Conservation (phyloP, 2,888 invertebrate genomes). For the Xylophagus ater region DNA sequence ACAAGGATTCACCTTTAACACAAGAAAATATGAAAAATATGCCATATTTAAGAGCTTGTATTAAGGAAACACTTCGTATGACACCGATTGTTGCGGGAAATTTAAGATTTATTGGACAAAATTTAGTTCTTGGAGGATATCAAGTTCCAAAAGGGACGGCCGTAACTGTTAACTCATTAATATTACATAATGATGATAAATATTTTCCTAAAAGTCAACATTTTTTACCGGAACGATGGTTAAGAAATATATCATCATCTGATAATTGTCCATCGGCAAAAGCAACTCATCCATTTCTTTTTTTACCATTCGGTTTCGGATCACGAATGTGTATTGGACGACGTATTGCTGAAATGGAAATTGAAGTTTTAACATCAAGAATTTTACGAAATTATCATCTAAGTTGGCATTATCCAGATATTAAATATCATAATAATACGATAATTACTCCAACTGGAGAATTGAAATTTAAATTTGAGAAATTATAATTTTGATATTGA, state of each 20-base stretch:
- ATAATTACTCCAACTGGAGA: conserved; percentile 33
- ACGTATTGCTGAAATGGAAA: conserved; percentile 62
- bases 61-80: conserved; percentile 60
- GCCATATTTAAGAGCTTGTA: conserved; percentile 57
- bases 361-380: conserved; percentile 44
- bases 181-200: conserved; percentile 44
- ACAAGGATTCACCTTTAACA: conserved; percentile 34
- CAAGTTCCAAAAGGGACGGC: conserved; percentile 53
- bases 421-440: conserved; percentile 27
- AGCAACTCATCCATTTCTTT: conserved; percentile 26
- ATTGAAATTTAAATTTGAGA: conserved; percentile 30
- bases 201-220: conserved; percentile 50
- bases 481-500: no score
- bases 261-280: conserved; percentile 14
- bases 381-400: conserved; percentile 31
- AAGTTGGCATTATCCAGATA: conserved; percentile 23
- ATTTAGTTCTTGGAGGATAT: conserved; percentile 53
- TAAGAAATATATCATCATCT: conserved; percentile 26
- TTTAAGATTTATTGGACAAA: conserved; percentile 44
- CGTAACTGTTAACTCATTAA: conserved; percentile 49
- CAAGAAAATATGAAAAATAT: conserved; percentile 40
- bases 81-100: conserved; percentile 51
- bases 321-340: conserved; percentile 59
- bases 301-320: conserved; percentile 59
- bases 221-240: conserved; percentile 69